Conservation (phyloP, 2,797 vertebrate species). For the Craterocephalus amniculus region DNA sequence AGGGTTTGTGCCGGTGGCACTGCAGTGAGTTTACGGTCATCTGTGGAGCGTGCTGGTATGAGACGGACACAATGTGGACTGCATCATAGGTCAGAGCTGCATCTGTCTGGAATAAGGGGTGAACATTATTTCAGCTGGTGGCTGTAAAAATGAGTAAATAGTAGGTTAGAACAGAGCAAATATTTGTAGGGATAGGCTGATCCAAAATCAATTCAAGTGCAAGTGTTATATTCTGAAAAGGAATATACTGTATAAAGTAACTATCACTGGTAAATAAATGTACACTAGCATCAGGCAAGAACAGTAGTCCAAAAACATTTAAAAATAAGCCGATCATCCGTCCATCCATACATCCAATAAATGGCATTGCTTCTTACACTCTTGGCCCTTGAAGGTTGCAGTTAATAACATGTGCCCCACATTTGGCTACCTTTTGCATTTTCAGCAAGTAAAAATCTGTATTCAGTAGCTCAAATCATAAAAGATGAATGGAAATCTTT, state of each 20-base stretch:
- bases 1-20: slow-evolving; percentile 98
- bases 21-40: slow-evolving; percentile 99
- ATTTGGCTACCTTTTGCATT: neutral
- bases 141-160: slow-evolving; percentile 29
- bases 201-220: neutral
- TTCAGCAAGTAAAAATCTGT: neutral
- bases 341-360: neutral
- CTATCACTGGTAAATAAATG: too few species aligned
- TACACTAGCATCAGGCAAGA: too few species aligned
- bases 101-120: slow-evolving; percentile 94
- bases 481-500: neutral
- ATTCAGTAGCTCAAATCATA: neutral
- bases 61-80: slow-evolving; percentile 98
- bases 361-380: neutral
- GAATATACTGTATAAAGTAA: neutral
- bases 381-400: neutral
- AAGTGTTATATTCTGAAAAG: neutral
- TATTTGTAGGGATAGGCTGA: neutral
- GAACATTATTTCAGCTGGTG: slow-evolving; percentile 77
- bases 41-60: slow-evolving; percentile 96
- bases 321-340: too few species aligned
- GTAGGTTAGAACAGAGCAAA: neutral
- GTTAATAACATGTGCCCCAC: neutral
- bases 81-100: slow-evolving; percentile 98
- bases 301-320: too few species aligned